phyloP scores from a whole-genome alignment of 2,797 vertebrate genomes.

The Acestrorhynchus altus region DNA sequence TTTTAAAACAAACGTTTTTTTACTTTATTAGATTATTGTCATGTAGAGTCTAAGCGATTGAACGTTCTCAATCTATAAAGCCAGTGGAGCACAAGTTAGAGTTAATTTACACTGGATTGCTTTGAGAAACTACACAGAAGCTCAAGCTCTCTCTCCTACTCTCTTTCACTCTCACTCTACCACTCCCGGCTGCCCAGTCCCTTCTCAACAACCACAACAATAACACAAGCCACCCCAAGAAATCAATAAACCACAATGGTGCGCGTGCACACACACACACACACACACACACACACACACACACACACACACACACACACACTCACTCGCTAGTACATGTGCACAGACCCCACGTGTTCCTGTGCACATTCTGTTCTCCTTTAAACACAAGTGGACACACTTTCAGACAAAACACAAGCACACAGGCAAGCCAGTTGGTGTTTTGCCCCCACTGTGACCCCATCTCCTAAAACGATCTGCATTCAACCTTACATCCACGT shows the following conservation, averaged over 20 bases:
- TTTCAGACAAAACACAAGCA: neutral
- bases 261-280: conserved; percentile 28
- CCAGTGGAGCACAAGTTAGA: conserved; percentile 46
- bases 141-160: neutral
- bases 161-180: conserved; percentile 12
- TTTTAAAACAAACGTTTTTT: too few species aligned
- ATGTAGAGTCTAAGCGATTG: neutral
- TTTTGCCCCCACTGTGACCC: neutral
- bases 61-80: neutral
- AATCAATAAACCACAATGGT: conserved; percentile 50
- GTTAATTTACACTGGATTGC: conserved; percentile 45
- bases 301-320: conserved; percentile 17
- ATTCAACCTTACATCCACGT: conserved; percentile 16
- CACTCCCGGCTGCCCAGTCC: conserved; percentile 2
- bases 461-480: conserved; percentile 31
- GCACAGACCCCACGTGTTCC: neutral
- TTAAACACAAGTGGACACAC: neutral
- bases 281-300: conserved; percentile 31
- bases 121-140: conserved; percentile 3
- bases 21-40: too few species aligned
- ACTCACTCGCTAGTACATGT: conserved; percentile 17
- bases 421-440: neutral
- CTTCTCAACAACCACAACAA: conserved; percentile 31
- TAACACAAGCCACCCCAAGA: conserved; percentile 37
- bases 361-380: neutral